phyloP scores from a whole-genome alignment of 2,888 invertebrate genomes.

The Melolontha melolontha region DNA sequence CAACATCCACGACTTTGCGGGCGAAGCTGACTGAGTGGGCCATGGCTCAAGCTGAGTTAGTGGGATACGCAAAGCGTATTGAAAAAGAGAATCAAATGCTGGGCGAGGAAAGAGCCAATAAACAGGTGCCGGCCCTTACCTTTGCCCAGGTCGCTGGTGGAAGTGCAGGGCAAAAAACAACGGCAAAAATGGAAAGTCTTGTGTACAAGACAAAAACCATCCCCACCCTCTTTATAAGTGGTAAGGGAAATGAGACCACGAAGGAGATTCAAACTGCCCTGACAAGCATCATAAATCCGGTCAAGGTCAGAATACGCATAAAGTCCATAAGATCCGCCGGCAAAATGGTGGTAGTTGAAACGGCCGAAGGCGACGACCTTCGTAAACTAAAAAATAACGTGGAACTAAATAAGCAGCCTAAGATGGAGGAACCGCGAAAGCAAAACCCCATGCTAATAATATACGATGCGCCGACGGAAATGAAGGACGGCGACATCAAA shows the following conservation, averaged over 20 bases:
- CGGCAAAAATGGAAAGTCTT: background rate
- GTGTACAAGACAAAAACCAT: background rate
- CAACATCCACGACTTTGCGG: no score
- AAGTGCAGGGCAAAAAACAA: background rate
- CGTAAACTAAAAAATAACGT: no score
- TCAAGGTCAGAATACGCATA: background rate
- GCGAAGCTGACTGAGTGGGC: no score
- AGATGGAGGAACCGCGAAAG: no score
- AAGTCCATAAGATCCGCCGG: no score
- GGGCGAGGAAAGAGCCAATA: background rate
- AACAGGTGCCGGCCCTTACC: background rate
- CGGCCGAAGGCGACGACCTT: no score
- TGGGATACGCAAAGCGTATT: no score
- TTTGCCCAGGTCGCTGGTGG: background rate
- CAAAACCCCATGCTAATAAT: no score
- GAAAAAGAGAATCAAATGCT: background rate
- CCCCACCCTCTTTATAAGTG: background rate
- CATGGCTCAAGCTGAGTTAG: no score
- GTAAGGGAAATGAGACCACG: background rate
- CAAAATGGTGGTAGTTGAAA: no score
- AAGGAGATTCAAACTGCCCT: background rate
- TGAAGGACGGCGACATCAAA: background rate
- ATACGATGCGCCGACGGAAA: no score
- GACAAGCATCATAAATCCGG: background rate
- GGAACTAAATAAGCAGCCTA: no score